Evolutionary conservation across 1,140 invertebrate species (phyloP), one percentile per base, ranked within the genome.

Genomic region (Aphelenchoides besseyi): DNA sequence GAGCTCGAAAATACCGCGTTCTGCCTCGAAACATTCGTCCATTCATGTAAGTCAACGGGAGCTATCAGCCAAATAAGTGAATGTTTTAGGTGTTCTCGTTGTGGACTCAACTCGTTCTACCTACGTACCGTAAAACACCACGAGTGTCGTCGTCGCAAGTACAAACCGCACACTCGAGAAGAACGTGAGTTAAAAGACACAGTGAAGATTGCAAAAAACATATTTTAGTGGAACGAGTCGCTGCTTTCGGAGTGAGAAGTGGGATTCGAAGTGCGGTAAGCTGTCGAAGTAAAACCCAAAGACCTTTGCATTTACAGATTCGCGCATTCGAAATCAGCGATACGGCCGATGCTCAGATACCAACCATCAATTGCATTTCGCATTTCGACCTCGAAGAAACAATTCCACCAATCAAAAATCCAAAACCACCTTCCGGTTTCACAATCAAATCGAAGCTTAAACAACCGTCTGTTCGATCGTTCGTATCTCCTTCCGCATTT

Each of bases 131-230:
- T 59, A 28, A 5, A 8, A 33, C 5, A 28, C 5, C 55, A 59
- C 18, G 26, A 33, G 26, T 59, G 55, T 33, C 26, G 55, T 8
- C 5, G 32, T 5, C 55, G 55, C 5, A 59, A 59, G 55, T 33
- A 59, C 55, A 59, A 59, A 33, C 5, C 55, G 55, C 18, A 59
- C 55, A 59, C 5, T 33, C 16, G 5, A 8, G 55, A 59, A 8
- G 55, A 59, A 59, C 55, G 55, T 59, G 55, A 59, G 55, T 59
- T 28, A 8, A 8, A 8, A 59, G 23, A 59, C 5, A 8, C 26
- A 59, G 55, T 8, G 55, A 5, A 29, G 5, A 8, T 18, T 33
- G 18, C 5, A 5, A 8, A 8, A 5, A 59, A 59, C 23, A 8
- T 5, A n/a, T 8, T 59, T 59, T 33, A 59, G 55, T 59, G 12